These are phyloP conservation scores for Synodontis membranacea DNA, from an alignment of 2,113 vertebrate species.

Conservation along the genomic window DNA sequence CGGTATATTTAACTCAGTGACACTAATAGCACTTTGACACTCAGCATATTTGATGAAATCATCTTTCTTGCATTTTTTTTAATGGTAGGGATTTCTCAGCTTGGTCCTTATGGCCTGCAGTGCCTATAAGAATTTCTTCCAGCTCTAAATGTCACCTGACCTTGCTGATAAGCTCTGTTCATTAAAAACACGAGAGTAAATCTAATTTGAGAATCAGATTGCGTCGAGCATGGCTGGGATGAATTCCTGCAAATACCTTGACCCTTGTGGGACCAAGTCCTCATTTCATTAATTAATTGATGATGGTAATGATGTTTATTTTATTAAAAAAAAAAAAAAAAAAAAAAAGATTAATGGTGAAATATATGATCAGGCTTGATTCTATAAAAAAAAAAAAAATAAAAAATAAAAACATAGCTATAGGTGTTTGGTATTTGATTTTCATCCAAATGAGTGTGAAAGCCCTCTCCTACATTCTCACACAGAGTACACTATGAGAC, in stretches of 20 bases:
- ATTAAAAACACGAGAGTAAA: not conserved
- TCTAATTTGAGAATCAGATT: not conserved
- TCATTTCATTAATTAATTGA: not conserved
- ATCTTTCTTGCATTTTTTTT: not conserved
- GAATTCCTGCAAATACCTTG: not conserved
- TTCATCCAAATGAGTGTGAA: slow-evolving; percentile 22
- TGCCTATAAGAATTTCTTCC: not conserved
- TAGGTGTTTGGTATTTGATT: slow-evolving; percentile 2
- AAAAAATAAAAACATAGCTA: too few species aligned
- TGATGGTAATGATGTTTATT: not conserved
- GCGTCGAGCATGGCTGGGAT: not conserved
- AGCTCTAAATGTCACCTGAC: not conserved
- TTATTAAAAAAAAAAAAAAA: too few species aligned
- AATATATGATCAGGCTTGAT: not conserved
- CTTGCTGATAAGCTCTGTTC: not conserved
- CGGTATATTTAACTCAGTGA: not conserved
- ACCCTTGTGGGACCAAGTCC: not conserved
- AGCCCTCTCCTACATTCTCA: slow-evolving; percentile 33
- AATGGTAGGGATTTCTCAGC: not conserved
- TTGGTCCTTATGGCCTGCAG: not conserved
- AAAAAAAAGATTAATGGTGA: not conserved
- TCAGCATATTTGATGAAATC: not conserved
- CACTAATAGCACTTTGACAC: not conserved
- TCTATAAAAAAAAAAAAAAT: slow-evolving; percentile 10
- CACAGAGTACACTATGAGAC: slow-evolving; percentile 37